These are phyloP conservation scores for Meliscaeva auricollis DNA, from an alignment of 2,888 invertebrate species.

Conservation along the genomic window DNA sequence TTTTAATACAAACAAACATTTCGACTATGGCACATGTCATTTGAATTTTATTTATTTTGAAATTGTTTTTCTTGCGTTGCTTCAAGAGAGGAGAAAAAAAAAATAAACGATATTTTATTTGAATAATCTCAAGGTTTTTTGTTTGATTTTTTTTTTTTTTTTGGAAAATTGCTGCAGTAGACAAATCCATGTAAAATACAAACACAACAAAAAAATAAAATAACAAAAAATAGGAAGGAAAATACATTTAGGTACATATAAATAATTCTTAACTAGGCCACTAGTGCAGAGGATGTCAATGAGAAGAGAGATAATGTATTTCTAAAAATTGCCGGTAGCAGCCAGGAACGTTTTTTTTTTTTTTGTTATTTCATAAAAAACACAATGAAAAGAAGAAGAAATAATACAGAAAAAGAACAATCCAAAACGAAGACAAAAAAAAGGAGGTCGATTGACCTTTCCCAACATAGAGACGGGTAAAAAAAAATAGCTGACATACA, in stretches of 20 bases:
- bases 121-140: slow-evolving; percentile 67
- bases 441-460: slow-evolving; percentile 71
- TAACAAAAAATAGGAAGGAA: slow-evolving; percentile 34
- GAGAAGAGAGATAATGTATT: slow-evolving; percentile 52
- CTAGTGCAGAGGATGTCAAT: slow-evolving; percentile 49
- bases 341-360: neutral
- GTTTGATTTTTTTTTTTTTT: slow-evolving; percentile 23
- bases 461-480: slow-evolving; percentile 53
- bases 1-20: slow-evolving; percentile 23
- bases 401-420: slow-evolving; percentile 36
- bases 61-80: slow-evolving; percentile 35
- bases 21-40: slow-evolving; percentile 46
- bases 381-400: slow-evolving; percentile 13
- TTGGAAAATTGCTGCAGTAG: slow-evolving; percentile 9
- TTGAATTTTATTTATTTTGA: slow-evolving; percentile 45
- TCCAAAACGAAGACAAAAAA: slow-evolving; percentile 21
- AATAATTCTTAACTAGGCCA: slow-evolving; percentile 56
- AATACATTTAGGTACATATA: slow-evolving; percentile 12
- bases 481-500: slow-evolving; percentile 33
- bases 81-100: neutral
- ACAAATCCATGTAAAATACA: slow-evolving; percentile 8
- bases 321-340: slow-evolving; percentile 40
- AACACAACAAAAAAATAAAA: slow-evolving; percentile 3
- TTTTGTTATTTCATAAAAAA: neutral
- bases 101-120: slow-evolving; percentile 17